Evolutionary conservation across 2,888 invertebrate species (phyloP).

Genomic region (Pecten maximus): DNA sequence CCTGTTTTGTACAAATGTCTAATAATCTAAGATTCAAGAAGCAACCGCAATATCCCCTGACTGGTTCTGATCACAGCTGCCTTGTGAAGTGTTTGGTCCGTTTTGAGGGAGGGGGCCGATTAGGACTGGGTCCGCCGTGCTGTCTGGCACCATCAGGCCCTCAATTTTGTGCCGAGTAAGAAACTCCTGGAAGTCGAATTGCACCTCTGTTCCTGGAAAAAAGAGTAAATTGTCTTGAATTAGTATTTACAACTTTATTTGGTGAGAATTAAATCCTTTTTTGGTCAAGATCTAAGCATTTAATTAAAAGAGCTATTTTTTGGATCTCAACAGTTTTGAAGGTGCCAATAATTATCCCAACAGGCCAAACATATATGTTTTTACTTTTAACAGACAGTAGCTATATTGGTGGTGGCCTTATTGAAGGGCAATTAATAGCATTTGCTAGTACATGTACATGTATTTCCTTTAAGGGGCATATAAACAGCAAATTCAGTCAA

Average conservation of each 20-base stretch:
- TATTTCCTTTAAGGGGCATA: too few species aligned
- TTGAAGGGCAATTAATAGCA: too few species aligned
- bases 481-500: too few species aligned
- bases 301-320: too few species aligned
- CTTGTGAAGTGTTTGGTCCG: conserved; percentile 22
- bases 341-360: too few species aligned
- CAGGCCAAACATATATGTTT: too few species aligned
- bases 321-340: too few species aligned
- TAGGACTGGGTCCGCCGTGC: neutral
- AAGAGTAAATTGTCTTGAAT: neutral
- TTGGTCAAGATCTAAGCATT: too few species aligned
- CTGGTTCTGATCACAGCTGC: neutral
- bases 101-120: neutral
- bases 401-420: too few species aligned
- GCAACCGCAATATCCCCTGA: neutral
- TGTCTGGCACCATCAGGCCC: neutral
- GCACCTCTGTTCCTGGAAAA: conserved; percentile 16
- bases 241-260: neutral
- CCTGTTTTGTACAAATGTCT: neutral
- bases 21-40: neutral
- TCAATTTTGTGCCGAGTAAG: conserved; percentile 10
- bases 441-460: too few species aligned
- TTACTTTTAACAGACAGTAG: too few species aligned
- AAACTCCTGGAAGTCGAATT: conserved; percentile 1
- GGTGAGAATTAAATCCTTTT: neutral